These are phyloP conservation scores for Pseudococcus viburni DNA, from an alignment of 2,888 invertebrate species.

Conservation along the genomic window DNA sequence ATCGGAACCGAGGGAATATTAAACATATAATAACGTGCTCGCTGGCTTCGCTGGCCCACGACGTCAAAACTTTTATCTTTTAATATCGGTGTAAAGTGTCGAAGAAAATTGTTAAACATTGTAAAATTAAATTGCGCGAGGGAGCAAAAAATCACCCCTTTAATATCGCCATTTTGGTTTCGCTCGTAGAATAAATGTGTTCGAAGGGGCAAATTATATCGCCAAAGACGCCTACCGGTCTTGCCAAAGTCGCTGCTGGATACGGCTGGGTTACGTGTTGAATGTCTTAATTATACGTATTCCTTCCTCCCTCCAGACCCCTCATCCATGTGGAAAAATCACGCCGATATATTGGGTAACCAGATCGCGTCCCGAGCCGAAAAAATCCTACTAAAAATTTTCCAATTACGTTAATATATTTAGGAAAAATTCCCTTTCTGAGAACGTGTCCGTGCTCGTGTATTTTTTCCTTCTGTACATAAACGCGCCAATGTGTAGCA, in stretches of 20 bases:
- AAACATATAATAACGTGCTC: slow-evolving; percentile 42
- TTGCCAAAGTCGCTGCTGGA: background rate
- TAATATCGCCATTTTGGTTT: slow-evolving; percentile 14
- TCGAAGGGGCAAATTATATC: slow-evolving; percentile 1
- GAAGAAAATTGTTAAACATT: slow-evolving; percentile 44
- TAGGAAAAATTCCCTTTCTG: background rate
- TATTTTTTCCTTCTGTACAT: background rate
- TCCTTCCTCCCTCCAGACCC: background rate
- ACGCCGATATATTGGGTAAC: background rate
- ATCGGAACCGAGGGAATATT: slow-evolving; percentile 46
- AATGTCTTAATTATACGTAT: slow-evolving; percentile 32
- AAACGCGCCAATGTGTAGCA: background rate
- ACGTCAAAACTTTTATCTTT: slow-evolving; percentile 25
- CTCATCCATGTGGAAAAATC: background rate
- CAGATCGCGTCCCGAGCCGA: background rate
- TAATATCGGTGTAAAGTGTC: slow-evolving; percentile 49
- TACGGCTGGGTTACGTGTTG: slow-evolving; percentile 17
- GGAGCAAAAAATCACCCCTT: slow-evolving; percentile 5
- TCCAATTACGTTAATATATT: slow-evolving; percentile 30
- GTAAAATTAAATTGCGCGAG: slow-evolving; percentile 36
- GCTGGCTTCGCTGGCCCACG: background rate
- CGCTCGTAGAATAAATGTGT: slow-evolving; percentile 18
- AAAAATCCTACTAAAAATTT: background rate
- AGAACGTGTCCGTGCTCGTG: background rate
- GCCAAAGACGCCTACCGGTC: slow-evolving; percentile 6